Conservation (phyloP, 2,888 invertebrate species). For the Oxystoma pomonae region DNA sequence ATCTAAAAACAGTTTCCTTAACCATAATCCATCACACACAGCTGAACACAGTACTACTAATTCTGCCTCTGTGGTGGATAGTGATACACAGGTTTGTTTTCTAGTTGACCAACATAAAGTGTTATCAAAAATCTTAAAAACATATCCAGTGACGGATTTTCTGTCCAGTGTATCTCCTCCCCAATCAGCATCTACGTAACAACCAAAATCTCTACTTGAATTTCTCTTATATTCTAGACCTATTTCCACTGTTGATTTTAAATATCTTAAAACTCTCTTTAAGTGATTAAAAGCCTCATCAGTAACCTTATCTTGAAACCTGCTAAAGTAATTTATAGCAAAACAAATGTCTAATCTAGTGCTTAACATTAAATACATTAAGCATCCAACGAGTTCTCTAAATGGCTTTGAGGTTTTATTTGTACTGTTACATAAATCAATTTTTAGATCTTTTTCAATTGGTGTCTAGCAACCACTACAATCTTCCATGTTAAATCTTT, state of each 20-base stretch:
- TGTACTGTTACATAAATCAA: not conserved
- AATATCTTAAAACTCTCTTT: constrained; percentile 10
- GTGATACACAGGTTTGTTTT: constrained; percentile 20
- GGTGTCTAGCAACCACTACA: no score
- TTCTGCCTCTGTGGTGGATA: constrained; percentile 20
- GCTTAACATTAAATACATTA: constrained; percentile 4
- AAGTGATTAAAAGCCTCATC: not conserved
- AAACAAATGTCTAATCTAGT: not conserved
- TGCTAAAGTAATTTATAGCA: constrained; percentile 3
- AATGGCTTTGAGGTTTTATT: not conserved
- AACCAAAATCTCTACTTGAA: constrained; percentile 7
- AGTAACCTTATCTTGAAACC: constrained; percentile 1
- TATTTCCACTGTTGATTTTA: not conserved
- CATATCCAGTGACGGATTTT: constrained; percentile 49
- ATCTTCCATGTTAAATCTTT: no score
- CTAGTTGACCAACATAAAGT: constrained; percentile 33
- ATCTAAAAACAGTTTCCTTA: no score
- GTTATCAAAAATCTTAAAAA: constrained; percentile 26
- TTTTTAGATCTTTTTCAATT: no score
- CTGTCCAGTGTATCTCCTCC: constrained; percentile 10
- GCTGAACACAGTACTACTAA: not conserved
- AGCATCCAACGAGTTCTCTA: constrained; percentile 4
- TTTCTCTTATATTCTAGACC: not conserved
- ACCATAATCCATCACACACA: no score
- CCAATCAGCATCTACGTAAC: constrained; percentile 19